A percentile compares a stretch with the other conserved stretches of the same genome.
Conservation (phyloP, 2,888 invertebrate genomes). For the Cryptocephalus moraei region DNA sequence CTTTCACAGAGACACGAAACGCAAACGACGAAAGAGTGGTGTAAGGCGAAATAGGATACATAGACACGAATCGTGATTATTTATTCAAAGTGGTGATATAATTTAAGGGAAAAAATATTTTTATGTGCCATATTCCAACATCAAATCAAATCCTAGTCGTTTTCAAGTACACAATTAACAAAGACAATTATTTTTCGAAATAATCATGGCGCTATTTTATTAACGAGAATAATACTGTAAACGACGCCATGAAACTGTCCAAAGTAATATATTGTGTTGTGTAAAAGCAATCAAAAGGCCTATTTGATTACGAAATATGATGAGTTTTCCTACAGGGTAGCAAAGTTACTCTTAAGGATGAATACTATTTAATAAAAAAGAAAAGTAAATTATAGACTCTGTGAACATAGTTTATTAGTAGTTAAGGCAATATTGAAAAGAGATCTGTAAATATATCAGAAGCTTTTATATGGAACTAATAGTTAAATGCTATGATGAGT, state of each 20-base stretch:
- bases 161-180: conserved; percentile 12
- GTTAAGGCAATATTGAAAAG: conserved; percentile 30
- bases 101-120: conserved; percentile 27
- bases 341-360: conserved; percentile 16
- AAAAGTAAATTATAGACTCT: conserved; percentile 16
- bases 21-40: conserved; percentile 72
- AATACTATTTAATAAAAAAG: no score
- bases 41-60: conserved; percentile 40
- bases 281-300: conserved; percentile 36
- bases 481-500: conserved; percentile 24
- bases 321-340: conserved; percentile 31
- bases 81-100: conserved; percentile 20
- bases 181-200: conserved; percentile 6
- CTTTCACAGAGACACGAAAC: conserved; percentile 73
- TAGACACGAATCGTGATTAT: conserved; percentile 47
- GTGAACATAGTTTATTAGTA: conserved; percentile 31
- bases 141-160: conserved; percentile 39
- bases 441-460: conserved; percentile 36
- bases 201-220: conserved; percentile 6
- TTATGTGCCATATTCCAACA: conserved; percentile 36
- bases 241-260: conserved; percentile 30
- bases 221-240: background rate
- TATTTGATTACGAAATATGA: conserved; percentile 22
- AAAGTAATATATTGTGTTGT: conserved; percentile 23
- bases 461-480: conserved; percentile 38